Conservation (phyloP, 2,113 vertebrate species). For the Gnathonemus longibarbis region DNA sequence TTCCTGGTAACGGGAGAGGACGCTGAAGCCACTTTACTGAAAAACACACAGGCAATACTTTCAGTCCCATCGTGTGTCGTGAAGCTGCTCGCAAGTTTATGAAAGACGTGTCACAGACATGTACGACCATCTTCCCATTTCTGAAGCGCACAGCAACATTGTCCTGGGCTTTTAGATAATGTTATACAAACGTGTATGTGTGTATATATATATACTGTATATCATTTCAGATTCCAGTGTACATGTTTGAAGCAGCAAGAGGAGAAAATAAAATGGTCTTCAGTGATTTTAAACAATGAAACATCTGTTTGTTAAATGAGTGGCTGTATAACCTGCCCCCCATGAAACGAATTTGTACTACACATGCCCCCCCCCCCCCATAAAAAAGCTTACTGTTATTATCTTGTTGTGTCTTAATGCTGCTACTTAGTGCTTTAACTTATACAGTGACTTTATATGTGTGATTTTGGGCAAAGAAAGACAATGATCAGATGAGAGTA, state of each 20-base stretch:
- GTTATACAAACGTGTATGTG: constrained; percentile 27
- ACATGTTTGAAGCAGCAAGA: constrained; percentile 15
- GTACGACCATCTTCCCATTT: constrained; percentile 15
- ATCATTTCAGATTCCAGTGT: constrained; percentile 25
- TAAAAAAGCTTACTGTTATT: neutral
- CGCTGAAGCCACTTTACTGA: neutral
- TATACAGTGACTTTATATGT: neutral
- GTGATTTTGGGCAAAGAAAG: neutral
- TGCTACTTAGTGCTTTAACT: neutral
- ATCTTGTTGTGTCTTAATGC: neutral
- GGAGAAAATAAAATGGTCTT: constrained; percentile 13
- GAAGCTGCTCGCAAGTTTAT: neutral
- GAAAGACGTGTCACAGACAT: neutral
- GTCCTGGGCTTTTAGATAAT: constrained; percentile 24
- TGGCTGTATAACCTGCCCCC: neutral
- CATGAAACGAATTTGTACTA: neutral
- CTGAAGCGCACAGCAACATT: constrained; percentile 18
- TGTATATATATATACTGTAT: constrained; percentile 21
- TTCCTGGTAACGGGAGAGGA: neutral
- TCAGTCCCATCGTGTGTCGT: neutral
- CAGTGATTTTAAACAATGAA: constrained; percentile 20
- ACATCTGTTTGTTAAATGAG: neutral
- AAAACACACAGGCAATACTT: neutral
- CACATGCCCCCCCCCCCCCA: neutral
- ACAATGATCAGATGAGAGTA: neutral